phyloP scores from a whole-genome alignment of 2,888 invertebrate species.

The Phorcus lineatus region DNA sequence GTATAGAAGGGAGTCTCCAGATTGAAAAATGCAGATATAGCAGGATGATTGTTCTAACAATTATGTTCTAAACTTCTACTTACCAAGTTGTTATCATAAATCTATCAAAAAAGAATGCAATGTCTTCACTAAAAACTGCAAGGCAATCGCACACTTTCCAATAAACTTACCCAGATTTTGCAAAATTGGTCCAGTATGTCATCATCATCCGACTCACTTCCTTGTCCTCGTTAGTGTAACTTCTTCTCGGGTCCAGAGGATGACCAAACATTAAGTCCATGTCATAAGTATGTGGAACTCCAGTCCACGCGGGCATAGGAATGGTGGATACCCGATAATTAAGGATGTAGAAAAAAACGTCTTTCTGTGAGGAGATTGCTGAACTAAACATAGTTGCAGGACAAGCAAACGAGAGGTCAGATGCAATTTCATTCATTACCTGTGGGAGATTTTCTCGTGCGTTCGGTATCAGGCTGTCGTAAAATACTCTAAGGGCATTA shows the following conservation, averaged over 20 bases:
- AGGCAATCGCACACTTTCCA: too few relatives aligned
- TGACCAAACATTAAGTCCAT: constrained; percentile 66
- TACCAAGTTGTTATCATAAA: too few relatives aligned
- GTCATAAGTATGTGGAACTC: constrained; percentile 69
- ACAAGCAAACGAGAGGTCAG: constrained; percentile 87
- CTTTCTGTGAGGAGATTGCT: constrained; percentile 7
- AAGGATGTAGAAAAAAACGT: constrained; percentile 57
- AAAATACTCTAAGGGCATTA: constrained; percentile 83
- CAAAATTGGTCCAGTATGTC: constrained; percentile 96
- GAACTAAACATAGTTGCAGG: constrained; percentile 93
- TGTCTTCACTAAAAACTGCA: too few relatives aligned
- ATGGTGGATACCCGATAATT: constrained; percentile 42
- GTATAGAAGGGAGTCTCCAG: too few relatives aligned
- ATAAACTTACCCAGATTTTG: constrained; percentile 87
- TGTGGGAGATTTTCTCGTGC: constrained; percentile 72
- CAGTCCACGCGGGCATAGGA: constrained; percentile 61
- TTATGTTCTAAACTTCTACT: too few relatives aligned
- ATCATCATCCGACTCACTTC: constrained; percentile 89
- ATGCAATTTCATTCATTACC: not conserved
- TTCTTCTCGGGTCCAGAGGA: constrained; percentile 75
- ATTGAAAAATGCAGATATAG: too few relatives aligned
- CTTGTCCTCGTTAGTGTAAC: constrained; percentile 88
- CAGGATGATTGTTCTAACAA: too few relatives aligned
- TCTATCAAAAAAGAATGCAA: too few relatives aligned
- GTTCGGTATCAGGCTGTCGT: constrained; percentile 75